Base-by-base conservation (phyloP, 2,888 invertebrate genomes). In the Agriopis marginaria region DNA sequence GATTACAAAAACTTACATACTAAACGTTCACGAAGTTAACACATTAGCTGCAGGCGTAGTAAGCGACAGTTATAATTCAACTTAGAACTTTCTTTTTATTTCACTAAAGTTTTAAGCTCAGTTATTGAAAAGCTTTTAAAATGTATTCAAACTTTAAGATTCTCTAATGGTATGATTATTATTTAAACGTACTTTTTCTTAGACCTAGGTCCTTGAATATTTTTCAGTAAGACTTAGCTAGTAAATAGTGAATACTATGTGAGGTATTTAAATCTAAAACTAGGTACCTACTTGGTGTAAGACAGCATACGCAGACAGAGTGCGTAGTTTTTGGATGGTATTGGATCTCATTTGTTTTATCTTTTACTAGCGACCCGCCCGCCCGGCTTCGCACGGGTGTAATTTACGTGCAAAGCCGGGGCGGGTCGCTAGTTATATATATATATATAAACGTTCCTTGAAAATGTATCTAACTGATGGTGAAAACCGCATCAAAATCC, bases 41-140 rank as follows among this genome's bases (percentile, higher is more conserved):
- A 54, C 66, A 54, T 66, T 66, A 66, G 39, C 14, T 9, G 53
- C 66, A 60, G n/a, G 10, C 59, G 11, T n/a, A 7, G 8, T 32
- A 12, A 12, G 53, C 12, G 44, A 39, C 66, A 9, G 10, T 50
- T 55, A 40, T 56, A 56, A 55, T 50, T 56, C 42, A 50, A 64
- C 64, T 49, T 49, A 2, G 9, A 47, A 63, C 40, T 65, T 65
- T 51, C 14, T 42, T 55, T 66, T 61, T 49, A 62, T 66, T 49
- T 56, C 49, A 64, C 49, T 23, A 65, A 59, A 64, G 39, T 58
- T 59, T 58, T 12, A 32, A 59, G 17, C n/a, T 11, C 3, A 50
- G 8, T 56, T 42, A 51, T 59, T 51, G 45, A 59, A 65, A 65
- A 50, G 42, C 59, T 56, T 56, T 64, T 42, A 55, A 40, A 56